Conservation (phyloP, 2,113 vertebrate species). For the Corythaixoides concolor region DNA sequence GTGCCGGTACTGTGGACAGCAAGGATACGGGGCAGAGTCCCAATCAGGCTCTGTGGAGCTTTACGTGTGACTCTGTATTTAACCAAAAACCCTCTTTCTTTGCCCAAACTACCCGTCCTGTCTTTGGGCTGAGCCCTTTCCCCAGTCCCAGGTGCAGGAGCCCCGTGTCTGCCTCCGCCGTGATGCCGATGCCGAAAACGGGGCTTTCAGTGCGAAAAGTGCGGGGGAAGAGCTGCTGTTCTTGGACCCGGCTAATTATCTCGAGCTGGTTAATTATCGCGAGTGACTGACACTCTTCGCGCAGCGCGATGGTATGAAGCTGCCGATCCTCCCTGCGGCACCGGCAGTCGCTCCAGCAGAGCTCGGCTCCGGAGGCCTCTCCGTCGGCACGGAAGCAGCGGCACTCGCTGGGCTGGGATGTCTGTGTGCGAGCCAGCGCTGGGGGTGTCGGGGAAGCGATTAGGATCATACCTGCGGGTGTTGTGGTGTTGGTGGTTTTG, state of each 20-base stretch:
- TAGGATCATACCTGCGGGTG: not conserved
- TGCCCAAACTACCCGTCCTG: not conserved
- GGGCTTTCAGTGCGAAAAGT: accelerated
- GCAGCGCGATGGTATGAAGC: not conserved
- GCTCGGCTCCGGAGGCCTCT: not conserved
- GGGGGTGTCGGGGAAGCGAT: accelerated
- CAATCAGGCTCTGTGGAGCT: not conserved
- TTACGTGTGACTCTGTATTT: not conserved
- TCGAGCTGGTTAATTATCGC: slow-evolving; percentile 23
- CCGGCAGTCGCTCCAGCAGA: accelerated
- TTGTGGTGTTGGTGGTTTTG: not conserved
- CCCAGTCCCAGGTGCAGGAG: not conserved
- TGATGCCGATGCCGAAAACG: accelerated
- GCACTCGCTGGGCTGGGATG: not conserved
- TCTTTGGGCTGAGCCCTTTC: not conserved
- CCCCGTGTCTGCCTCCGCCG: accelerated
- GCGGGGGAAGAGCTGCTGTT: not conserved
- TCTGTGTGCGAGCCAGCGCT: not conserved
- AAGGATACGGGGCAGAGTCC: not conserved
- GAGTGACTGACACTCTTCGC: not conserved
- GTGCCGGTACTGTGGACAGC: accelerated
- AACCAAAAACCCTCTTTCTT: not conserved
- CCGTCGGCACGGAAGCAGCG: accelerated
- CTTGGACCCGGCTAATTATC: not conserved
- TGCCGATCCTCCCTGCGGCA: not conserved